These are phyloP conservation scores for Apteryx owenii DNA, from an alignment of 2,113 vertebrate genomes.

Conservation along the genomic window DNA sequence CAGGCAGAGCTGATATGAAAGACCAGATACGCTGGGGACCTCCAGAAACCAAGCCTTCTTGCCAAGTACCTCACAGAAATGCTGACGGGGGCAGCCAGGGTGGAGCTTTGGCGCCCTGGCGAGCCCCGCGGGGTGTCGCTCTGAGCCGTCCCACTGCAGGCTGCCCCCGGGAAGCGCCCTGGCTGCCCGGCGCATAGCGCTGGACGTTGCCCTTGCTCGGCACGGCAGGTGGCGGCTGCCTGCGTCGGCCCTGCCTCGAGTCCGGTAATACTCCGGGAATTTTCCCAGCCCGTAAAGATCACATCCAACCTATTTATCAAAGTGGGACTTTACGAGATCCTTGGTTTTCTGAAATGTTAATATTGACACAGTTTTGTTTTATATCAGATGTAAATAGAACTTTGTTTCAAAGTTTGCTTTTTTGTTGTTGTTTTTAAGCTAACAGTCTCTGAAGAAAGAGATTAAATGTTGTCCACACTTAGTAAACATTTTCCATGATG, in stretches of 20 bases:
- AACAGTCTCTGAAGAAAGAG: background rate
- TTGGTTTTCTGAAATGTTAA: background rate
- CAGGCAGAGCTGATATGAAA: background rate
- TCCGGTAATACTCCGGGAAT: background rate
- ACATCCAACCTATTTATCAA: background rate
- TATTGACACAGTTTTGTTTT: background rate
- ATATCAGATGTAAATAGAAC: background rate
- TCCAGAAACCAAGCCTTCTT: background rate
- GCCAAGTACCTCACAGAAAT: background rate
- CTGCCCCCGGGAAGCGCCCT: too few species aligned
- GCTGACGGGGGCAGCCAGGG: background rate
- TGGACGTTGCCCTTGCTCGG: too few species aligned
- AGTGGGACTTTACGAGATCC: background rate
- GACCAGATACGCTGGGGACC: background rate
- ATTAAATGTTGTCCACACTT: conserved; percentile 13
- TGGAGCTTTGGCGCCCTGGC: background rate
- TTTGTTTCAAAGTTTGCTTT: background rate
- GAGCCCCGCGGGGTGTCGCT: too few species aligned
- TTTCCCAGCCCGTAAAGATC: background rate
- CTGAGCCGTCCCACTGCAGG: background rate
- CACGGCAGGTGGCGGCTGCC: background rate
- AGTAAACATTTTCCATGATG: background rate
- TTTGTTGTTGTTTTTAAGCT: conserved; percentile 20
- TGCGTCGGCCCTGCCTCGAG: background rate
- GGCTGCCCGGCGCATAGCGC: too few species aligned